A percentile compares a stretch with the other conserved stretches of the same genome.
These are phyloP conservation scores for Siphamia tubifer DNA, from an alignment of 2,113 vertebrate species.

Conservation along the genomic window DNA sequence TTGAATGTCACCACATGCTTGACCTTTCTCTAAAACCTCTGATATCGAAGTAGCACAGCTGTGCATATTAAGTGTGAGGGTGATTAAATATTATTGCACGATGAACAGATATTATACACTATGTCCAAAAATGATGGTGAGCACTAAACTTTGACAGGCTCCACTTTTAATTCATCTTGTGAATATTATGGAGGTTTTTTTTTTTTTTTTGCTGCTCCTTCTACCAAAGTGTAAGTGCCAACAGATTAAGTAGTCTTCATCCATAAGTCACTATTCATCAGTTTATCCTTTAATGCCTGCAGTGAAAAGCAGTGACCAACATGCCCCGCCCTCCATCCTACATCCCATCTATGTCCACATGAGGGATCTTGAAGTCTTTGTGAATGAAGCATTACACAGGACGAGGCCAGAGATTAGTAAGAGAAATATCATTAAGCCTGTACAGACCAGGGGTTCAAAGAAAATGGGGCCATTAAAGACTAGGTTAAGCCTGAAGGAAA, in stretches of 20 bases:
- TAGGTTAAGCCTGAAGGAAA: constrained; percentile 68
- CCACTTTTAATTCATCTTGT: neutral
- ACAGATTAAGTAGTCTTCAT: constrained; percentile 41
- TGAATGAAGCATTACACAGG: constrained; percentile 52
- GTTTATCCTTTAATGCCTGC: constrained; percentile 46
- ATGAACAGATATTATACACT: too few species aligned
- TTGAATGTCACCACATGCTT: constrained; percentile 13
- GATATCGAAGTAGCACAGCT: neutral
- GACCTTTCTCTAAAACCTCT: constrained; percentile 5
- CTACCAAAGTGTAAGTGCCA: constrained; percentile 1
- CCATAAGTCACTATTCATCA: constrained; percentile 14
- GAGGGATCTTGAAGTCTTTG: constrained; percentile 45
- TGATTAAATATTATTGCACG: too few species aligned
- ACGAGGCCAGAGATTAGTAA: constrained; percentile 55
- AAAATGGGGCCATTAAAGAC: constrained; percentile 68
- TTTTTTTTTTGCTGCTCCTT: neutral
- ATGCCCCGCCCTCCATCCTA: constrained; percentile 4
- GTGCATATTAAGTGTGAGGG: too few species aligned
- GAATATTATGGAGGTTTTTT: neutral
- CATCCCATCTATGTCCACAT: constrained; percentile 2
- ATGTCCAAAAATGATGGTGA: too few species aligned
- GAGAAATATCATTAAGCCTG: constrained; percentile 67
- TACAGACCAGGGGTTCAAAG: constrained; percentile 67
- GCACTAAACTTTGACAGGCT: neutral
- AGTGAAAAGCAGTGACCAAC: constrained; percentile 25